These are phyloP conservation scores for Seriola aureovittata DNA, from an alignment of 2,113 vertebrate species.

Conservation along the genomic window DNA sequence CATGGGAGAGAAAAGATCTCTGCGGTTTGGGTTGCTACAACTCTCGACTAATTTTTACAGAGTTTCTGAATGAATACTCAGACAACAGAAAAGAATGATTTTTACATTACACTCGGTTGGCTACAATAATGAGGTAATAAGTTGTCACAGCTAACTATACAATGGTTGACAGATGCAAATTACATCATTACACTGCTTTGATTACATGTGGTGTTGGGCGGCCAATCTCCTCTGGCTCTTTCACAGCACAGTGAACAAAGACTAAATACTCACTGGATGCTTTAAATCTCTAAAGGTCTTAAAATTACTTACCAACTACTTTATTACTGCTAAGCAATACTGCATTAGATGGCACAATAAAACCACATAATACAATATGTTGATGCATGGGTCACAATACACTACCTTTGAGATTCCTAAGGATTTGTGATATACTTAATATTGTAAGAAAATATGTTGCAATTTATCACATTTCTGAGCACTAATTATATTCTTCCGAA, in stretches of 20 bases:
- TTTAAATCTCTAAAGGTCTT: slow-evolving; percentile 1
- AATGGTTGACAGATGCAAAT: slow-evolving; percentile 63
- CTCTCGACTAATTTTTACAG: slow-evolving; percentile 32
- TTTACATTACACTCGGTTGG: slow-evolving; percentile 30
- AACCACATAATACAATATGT: background rate
- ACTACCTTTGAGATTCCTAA: background rate
- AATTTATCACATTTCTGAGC: background rate
- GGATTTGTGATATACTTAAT: background rate
- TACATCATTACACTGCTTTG: slow-evolving; percentile 42
- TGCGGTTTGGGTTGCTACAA: slow-evolving; percentile 59
- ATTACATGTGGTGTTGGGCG: slow-evolving; percentile 4
- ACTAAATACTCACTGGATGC: background rate
- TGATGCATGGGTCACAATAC: background rate
- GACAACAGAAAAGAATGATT: slow-evolving; percentile 24
- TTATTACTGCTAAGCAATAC: background rate
- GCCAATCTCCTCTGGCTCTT: slow-evolving; percentile 21
- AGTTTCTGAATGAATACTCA: slow-evolving; percentile 27
- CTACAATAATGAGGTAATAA: slow-evolving; percentile 38
- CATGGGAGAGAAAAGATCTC: slow-evolving; percentile 61
- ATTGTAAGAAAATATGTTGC: background rate
- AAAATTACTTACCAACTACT: slow-evolving; percentile 3
- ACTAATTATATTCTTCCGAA: background rate
- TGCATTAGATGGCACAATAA: background rate
- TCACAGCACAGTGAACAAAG: slow-evolving; percentile 20
- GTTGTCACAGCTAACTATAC: slow-evolving; percentile 44